Evolutionary conservation across 2,113 vertebrate species (phyloP), one percentile per base, ranked within the genome.

Genomic region (Dascyllus trimaculatus): DNA sequence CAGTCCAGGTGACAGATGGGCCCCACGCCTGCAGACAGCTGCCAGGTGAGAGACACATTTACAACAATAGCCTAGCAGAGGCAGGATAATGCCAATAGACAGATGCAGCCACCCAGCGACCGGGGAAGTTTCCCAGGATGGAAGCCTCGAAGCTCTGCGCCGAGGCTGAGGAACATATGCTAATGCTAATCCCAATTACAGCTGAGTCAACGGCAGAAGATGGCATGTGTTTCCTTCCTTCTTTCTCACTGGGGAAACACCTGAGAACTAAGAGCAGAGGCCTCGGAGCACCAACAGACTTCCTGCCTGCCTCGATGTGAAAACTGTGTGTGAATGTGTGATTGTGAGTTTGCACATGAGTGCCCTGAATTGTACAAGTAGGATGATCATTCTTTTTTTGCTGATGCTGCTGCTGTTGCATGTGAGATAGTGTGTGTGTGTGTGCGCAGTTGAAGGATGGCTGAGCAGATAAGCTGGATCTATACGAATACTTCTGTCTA

Each of bases 121-220:
- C 80, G 25, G 68, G 40, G 74, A 69, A 64, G 81, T 51, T 69
- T 74, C 69, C 54, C 25, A 32, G 71, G 68, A 57, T 72, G 72
- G 57, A 61, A 49, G 57, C 71, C 61, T 71, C 4, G 0, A 63
- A 68, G 76, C 67, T 74, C 46, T 15, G 80, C 84, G 52, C 60
- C 22, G 4, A 59, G 72, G 59, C 72, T 69, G 63, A 81, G 66
- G 71, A 70, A 82, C 85, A 82, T 80, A 88, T 85, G 87, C 87
- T 87, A 90, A 92, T 86, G 87, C 71, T 92, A 91, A 90, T 88
- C 71, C 82, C 82, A 92, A 89, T 90, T 92, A 89, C 78, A 86
- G 81, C 85, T 78, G 89, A 89, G 82, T 85, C 84, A 86, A 73
- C 63, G 17, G 68, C 70, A 87, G 76, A 53, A 32, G 56, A 77